Evolutionary conservation across 2,888 invertebrate genomes (phyloP).

Genomic region (Thera britannica): DNA sequence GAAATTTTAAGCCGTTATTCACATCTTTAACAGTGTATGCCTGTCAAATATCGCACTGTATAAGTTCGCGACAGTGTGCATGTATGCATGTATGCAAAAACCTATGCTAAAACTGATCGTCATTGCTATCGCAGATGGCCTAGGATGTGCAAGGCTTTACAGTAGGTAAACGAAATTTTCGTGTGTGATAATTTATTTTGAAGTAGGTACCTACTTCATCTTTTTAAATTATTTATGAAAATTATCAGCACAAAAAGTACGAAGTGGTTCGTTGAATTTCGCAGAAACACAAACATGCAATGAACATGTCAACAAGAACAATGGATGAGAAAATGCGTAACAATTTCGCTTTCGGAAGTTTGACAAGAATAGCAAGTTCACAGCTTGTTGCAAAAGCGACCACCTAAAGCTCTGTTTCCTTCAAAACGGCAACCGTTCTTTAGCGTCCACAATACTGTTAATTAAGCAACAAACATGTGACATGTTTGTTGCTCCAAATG

Average conservation of each 20-base stretch:
- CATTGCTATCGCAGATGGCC: too few relatives aligned
- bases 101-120: too few relatives aligned
- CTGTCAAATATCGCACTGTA: too few relatives aligned
- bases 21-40: too few relatives aligned
- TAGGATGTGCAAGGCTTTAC: not conserved
- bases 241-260: not conserved
- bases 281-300: conserved; percentile 3
- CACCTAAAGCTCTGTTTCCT: conserved; percentile 16
- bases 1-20: too few relatives aligned
- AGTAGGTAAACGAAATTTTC: not conserved
- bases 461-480: not conserved
- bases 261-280: not conserved
- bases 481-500: too few relatives aligned
- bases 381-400: conserved; percentile 28
- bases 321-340: conserved; percentile 28
- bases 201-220: too few relatives aligned
- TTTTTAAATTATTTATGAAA: not conserved
- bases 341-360: conserved; percentile 32
- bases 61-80: too few relatives aligned
- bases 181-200: not conserved
- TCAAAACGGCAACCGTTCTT: not conserved
- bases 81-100: too few relatives aligned
- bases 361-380: conserved; percentile 30
- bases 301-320: conserved; percentile 26
- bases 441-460: not conserved